Base-by-base conservation (phyloP, 2,888 invertebrate genomes). In the Liposcelis brunnea region DNA sequence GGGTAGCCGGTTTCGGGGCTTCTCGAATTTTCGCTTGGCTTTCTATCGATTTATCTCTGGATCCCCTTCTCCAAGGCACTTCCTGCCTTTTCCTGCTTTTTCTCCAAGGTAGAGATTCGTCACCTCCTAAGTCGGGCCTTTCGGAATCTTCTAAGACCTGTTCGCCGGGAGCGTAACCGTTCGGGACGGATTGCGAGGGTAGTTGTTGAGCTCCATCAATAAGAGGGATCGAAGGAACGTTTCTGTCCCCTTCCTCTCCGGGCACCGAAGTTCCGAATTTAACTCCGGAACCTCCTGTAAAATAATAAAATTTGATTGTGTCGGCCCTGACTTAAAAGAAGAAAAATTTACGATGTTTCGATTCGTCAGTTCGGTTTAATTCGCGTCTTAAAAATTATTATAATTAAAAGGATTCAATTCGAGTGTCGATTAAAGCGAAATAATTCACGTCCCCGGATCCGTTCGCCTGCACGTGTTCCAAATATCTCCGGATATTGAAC, bases 71-170 rank as follows among this genome's bases (percentile, higher is more conserved):
- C 10, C 14, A 7, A 6, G 4, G 35, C 5, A 15, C 15, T 21
- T 40, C 15, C 10, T 16, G 7, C 7, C 18, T 18, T 40, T 21
- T 40, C 26, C 36, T 47, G 15, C 19, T 44, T 36, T 47, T 47
- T 44, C 43, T 26, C 72, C 73, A 73, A 15, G 71, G 69, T 51
- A 72, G 54, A 26, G 65, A 62, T 57, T 71, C 70, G 56, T 73
- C 72, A 21, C 69, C 71, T 6, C 74, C 74, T 8, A 74, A 70
- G 55, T 70, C 58, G 1, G 52, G 49, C 35, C 53, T 50, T 10
- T 55, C 54, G 1, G 45, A 15, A 11, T 49, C 52, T 2, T 44
- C 37, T 14, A 21, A 4, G 6, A 21, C 6, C 16, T 18, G 19
- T 6, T 12, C 40, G 16, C 40, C 40, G 6, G 19, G 15, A 7